Evolutionary conservation across 2,113 vertebrate species (phyloP).

Genomic region (Suncus etruscus): DNA sequence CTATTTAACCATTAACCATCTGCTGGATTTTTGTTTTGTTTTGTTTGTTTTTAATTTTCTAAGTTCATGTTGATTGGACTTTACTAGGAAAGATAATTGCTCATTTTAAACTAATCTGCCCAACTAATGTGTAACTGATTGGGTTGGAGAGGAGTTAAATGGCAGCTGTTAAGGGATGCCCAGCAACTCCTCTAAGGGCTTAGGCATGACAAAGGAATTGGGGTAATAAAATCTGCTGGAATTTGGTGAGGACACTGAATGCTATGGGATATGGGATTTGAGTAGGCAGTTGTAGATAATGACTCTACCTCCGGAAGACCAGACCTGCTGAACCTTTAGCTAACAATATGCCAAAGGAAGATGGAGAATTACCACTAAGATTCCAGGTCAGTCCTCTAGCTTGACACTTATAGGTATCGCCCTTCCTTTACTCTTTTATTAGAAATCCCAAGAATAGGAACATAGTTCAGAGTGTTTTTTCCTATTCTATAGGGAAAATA

Average conservation of each 20-base stretch:
- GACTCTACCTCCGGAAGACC: background rate
- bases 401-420: background rate
- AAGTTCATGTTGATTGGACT: constrained; percentile 53
- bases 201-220: constrained; percentile 68
- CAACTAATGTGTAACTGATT: constrained; percentile 54
- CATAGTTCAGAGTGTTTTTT: background rate
- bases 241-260: constrained; percentile 65
- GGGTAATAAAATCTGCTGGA: constrained; percentile 77
- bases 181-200: constrained; percentile 71
- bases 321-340: constrained; percentile 31
- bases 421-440: background rate
- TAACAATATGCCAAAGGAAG: background rate
- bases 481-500: background rate
- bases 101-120: constrained; percentile 73
- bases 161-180: constrained; percentile 73
- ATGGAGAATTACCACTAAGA: background rate
- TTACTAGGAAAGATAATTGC: constrained; percentile 45
- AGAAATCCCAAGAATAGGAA: background rate
- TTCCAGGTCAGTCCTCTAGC: background rate
- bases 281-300: constrained; percentile 63
- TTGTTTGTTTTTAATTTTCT: background rate
- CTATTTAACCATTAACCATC: constrained; percentile 20
- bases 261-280: constrained; percentile 56
- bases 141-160: background rate
- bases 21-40: no score